Evolutionary conservation across 2,113 vertebrate species (phyloP), one percentile per base, ranked within the genome.

Genomic region (Ceyx melanurus): DNA sequence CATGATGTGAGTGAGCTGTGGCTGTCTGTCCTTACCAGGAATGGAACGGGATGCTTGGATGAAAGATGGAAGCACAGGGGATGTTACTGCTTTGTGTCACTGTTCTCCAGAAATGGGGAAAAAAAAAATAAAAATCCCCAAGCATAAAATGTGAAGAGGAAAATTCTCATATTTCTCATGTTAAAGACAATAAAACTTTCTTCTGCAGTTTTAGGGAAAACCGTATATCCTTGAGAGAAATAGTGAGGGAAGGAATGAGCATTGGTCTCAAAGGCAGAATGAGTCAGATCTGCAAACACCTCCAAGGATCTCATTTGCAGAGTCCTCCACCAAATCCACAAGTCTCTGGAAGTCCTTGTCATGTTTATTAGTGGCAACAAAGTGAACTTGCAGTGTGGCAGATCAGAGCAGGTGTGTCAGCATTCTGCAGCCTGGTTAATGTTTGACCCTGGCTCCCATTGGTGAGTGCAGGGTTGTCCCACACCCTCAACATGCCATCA

Each of bases 361-460:
- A 2, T 17, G 4, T 65, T 87, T 57, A 16, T 56, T 64, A 0
- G 0, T 0, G 2, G 35, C 13, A 20, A 20, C 40, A 40, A 60
- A 60, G 14, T 3, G 15, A 50, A 6, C 33, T 72, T 0, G 0
- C 13, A 16, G 53, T 0, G 0, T 1, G 0, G 4, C 51, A 54
- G 40, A 58, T 29, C 40, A 25, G 46, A 1, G 2, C 48, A 70
- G 75, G n/a, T 50, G 20, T 0, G 0, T 56, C 46, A 18, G 48
- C 28, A 3, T 29, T 67, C 71, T 14, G 10, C 67, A 71, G 54
- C 51, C 37, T 0, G 0, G 9, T 26, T 64, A 25, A 33, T 23
- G 33, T 43, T 51, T 77, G 83, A 67, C 16, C 43, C 48, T 7
- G 10, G 13, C 10, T 90, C 35, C 45, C 45, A 46, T 15, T 35